phyloP scores from a whole-genome alignment of 2,113 vertebrate genomes.

The Elaphurus davidianus region DNA sequence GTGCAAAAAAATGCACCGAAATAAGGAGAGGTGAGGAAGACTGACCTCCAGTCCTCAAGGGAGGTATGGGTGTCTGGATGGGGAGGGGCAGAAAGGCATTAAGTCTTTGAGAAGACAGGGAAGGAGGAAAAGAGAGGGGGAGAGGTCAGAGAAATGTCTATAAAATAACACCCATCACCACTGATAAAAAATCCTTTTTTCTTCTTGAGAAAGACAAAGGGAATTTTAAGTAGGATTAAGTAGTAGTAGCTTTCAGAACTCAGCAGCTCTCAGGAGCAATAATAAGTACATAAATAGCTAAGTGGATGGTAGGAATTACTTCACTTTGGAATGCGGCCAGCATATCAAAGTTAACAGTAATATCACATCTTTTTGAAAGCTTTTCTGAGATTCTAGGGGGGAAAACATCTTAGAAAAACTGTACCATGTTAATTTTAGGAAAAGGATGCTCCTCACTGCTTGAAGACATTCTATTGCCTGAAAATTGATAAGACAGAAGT shows the following conservation, averaged over 20 bases:
- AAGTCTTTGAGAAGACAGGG: not conserved
- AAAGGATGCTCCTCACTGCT: constrained; percentile 25
- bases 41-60: rapidly evolving
- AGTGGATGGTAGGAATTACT: constrained; percentile 60
- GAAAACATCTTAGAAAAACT: constrained; percentile 28
- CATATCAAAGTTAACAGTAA: constrained; percentile 56
- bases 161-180: constrained; percentile 39
- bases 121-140: not conserved
- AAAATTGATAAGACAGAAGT: constrained; percentile 40
- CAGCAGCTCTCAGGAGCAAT: constrained; percentile 64
- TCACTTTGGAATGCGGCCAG: constrained; percentile 65
- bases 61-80: not conserved
- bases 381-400: constrained; percentile 41
- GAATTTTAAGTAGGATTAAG: constrained; percentile 76
- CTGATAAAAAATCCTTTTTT: constrained; percentile 33
- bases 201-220: constrained; percentile 64
- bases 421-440: constrained; percentile 28
- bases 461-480: constrained; percentile 11
- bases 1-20: not conserved
- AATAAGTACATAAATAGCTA: constrained; percentile 69
- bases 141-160: constrained; percentile 22
- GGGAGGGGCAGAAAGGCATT: not conserved
- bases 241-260: constrained; percentile 66
- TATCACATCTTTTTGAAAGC: constrained; percentile 61
- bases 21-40: not conserved